phyloP scores from a whole-genome alignment of 2,888 invertebrate genomes.

The Hesperia comma region DNA sequence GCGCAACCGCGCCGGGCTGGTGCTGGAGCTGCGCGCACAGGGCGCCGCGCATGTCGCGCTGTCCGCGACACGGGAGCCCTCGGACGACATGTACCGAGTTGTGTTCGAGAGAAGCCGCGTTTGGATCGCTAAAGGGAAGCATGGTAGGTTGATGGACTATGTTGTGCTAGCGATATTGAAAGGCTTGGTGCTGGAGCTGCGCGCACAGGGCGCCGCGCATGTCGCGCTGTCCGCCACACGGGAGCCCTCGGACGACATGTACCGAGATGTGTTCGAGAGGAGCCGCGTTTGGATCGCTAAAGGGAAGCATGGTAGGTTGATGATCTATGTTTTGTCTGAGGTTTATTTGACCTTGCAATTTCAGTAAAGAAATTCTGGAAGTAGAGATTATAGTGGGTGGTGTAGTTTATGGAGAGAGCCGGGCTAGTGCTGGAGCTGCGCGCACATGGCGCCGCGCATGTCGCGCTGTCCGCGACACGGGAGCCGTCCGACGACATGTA shows the following conservation, averaged over 20 bases:
- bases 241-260: constrained; percentile 85
- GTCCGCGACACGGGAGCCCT: constrained; percentile 80
- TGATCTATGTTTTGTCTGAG: too few relatives aligned
- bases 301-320: constrained; percentile 84
- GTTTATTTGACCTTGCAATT: too few relatives aligned
- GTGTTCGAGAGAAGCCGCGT: constrained; percentile 85
- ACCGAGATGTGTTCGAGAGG: constrained; percentile 85
- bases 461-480: constrained; percentile 83
- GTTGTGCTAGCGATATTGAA: too few relatives aligned
- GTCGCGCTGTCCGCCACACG: constrained; percentile 83
- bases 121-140: constrained; percentile 87
- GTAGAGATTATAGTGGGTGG: too few relatives aligned
- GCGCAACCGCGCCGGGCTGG: constrained; percentile 85
- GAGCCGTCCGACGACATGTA: constrained; percentile 85
- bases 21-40: constrained; percentile 83
- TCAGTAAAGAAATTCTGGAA: too few relatives aligned
- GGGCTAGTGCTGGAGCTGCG: constrained; percentile 85
- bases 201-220: constrained; percentile 83
- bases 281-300: constrained; percentile 86
- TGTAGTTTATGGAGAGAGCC: too few relatives aligned
- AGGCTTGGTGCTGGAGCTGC: too few relatives aligned
- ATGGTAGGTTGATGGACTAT: constrained; percentile 84
- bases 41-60: constrained; percentile 84
- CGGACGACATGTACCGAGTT: constrained; percentile 85
- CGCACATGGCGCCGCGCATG: constrained; percentile 79